These are phyloP conservation scores for Isaurus tuberculatus DNA, from an alignment of 92 coral and sea anemone species.

Conservation along the genomic window DNA sequence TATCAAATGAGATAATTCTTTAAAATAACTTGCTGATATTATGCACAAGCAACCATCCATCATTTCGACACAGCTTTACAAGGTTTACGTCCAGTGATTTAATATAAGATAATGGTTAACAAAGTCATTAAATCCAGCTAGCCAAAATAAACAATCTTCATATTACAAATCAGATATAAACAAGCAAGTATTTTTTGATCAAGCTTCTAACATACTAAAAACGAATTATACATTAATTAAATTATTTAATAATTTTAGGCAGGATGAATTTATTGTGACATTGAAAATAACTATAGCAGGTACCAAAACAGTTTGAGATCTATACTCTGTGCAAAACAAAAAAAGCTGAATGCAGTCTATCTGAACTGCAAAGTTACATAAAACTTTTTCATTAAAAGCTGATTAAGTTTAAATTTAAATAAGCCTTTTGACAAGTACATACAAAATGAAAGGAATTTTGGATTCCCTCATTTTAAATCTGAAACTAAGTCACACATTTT, in stretches of 20 bases:
- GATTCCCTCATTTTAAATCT: no score
- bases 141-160: constrained; percentile 32
- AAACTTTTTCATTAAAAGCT: no score
- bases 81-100: not conserved
- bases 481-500: no score
- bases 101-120: not conserved
- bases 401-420: no score
- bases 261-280: not conserved
- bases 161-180: not conserved
- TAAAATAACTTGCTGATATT: not conserved
- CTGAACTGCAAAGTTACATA: no score
- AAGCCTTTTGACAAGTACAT: no score
- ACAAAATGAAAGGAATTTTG: no score
- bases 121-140: not conserved
- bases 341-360: not conserved
- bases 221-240: not conserved
- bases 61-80: not conserved
- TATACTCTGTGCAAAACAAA: not conserved
- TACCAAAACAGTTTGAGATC: not conserved
- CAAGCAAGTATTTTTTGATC: constrained; percentile 18
- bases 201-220: not conserved
- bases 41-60: not conserved
- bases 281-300: not conserved
- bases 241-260: not conserved
- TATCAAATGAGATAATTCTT: not conserved